Evolutionary conservation across 2,113 vertebrate species (phyloP).

Genomic region (Callaeas wilsoni): DNA sequence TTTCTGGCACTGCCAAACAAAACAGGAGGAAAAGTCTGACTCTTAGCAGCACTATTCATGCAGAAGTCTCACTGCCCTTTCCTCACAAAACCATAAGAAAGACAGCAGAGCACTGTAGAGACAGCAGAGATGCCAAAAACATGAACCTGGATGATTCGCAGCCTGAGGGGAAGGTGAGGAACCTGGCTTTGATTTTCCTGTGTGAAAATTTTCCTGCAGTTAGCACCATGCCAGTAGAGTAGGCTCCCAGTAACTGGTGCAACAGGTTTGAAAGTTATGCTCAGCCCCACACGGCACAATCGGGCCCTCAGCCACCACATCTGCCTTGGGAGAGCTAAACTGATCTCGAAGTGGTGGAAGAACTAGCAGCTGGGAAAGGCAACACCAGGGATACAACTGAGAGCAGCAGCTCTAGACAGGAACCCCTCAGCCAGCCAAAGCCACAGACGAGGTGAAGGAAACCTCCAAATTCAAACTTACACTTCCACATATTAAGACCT

Average conservation of each 20-base stretch:
- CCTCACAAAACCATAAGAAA: not conserved
- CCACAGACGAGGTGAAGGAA: not conserved
- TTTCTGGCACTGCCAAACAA: not conserved
- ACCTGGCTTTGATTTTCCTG: not conserved
- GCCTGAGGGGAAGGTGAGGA: constrained; percentile 13
- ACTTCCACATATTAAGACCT: not conserved
- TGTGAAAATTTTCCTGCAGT: not conserved
- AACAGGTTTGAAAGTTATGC: constrained; percentile 11
- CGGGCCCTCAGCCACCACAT: not conserved
- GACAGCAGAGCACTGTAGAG: not conserved
- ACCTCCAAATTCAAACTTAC: not conserved
- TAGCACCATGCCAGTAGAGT: not conserved
- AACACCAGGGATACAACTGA: not conserved
- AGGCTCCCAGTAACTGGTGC: not conserved
- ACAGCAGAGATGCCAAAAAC: not conserved
- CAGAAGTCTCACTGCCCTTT: not conserved
- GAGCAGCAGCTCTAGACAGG: not conserved
- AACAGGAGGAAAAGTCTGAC: not conserved
- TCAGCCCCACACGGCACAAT: not conserved
- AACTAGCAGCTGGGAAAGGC: not conserved
- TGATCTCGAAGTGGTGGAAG: not conserved
- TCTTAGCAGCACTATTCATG: not conserved
- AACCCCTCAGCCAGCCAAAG: not conserved
- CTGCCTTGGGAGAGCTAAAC: not conserved
- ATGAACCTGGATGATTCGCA: not conserved